Percentiles rank a stretch among this genome's conserved stretches.
Evolutionary conservation across 2,888 invertebrate species (phyloP).

Genomic region (Amitus sp.): DNA sequence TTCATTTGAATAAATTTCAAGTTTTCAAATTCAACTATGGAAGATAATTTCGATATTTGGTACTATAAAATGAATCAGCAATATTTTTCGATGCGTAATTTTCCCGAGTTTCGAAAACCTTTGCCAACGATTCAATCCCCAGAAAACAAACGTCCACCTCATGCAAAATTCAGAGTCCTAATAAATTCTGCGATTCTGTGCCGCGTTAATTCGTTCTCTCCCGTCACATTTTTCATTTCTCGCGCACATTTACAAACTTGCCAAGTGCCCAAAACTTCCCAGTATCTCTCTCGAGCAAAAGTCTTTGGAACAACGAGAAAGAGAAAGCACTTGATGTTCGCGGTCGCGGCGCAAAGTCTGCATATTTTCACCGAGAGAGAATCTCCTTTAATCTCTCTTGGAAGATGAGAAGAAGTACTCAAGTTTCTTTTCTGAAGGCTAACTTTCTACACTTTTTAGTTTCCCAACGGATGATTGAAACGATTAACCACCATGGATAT

Average conservation of each 20-base stretch:
- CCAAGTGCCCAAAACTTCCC: slow-evolving; percentile 15
- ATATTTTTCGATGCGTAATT: background rate
- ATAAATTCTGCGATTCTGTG: background rate
- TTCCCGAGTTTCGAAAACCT: background rate
- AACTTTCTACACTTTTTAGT: background rate
- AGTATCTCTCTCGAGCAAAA: slow-evolving; percentile 10
- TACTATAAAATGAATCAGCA: too few relatives aligned
- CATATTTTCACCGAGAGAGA: slow-evolving; percentile 24
- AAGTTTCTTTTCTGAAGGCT: background rate
- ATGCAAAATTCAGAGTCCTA: slow-evolving; percentile 1
- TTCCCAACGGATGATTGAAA: too few relatives aligned
- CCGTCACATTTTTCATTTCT: slow-evolving; percentile 8
- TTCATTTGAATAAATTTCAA: too few relatives aligned
- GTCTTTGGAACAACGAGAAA: slow-evolving; percentile 22
- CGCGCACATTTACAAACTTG: slow-evolving; percentile 18
- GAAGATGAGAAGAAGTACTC: background rate
- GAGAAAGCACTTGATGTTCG: slow-evolving; percentile 10
- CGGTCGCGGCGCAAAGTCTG: slow-evolving; percentile 12
- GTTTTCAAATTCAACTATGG: too few relatives aligned
- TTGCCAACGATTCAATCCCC: background rate
- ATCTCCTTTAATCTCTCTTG: slow-evolving; percentile 29
- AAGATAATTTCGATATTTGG: too few relatives aligned
- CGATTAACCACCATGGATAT: too few relatives aligned
- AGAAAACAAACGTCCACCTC: background rate
- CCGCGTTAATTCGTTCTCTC: slow-evolving; percentile 5